phyloP scores from a whole-genome alignment of 1,140 invertebrate species.

The Drosophila bocqueti region DNA sequence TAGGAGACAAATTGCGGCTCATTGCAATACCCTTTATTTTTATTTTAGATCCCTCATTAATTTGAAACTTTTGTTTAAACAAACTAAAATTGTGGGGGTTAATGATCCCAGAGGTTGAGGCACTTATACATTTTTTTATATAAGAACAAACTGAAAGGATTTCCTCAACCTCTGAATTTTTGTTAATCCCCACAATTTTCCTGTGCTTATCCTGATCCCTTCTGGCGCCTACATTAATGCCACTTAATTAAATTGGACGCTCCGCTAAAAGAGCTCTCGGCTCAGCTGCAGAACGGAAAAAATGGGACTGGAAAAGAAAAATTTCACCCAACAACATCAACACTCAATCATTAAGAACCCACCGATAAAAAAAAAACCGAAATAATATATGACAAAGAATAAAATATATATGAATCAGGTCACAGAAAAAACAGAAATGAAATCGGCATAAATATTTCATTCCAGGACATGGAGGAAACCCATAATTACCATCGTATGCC shows the following conservation, averaged over 20 bases:
- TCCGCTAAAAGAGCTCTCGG: constrained; percentile 16
- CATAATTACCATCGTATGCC: constrained; percentile 61
- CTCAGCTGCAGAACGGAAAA: constrained; percentile 21
- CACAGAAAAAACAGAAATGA: constrained; percentile 8
- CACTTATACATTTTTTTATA: too few relatives aligned
- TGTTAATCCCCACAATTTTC: constrained; percentile 7
- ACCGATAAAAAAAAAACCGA: constrained; percentile 26
- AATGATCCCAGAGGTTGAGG: background rate
- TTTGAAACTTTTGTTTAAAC: too few relatives aligned
- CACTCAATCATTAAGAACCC: constrained; percentile 63
- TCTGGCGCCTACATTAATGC: constrained; percentile 41
- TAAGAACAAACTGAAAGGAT: background rate
- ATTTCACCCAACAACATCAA: constrained; percentile 49
- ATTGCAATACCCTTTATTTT: background rate
- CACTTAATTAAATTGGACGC: constrained; percentile 74
- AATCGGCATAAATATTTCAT: constrained; percentile 32
- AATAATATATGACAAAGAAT: constrained; percentile 18
- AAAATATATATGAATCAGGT: constrained; percentile 15
- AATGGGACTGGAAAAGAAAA: constrained; percentile 28
- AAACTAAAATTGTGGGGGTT: too few relatives aligned
- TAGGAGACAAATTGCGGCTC: background rate
- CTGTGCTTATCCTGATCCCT: constrained; percentile 27
- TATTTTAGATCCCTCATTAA: background rate
- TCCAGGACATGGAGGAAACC: constrained; percentile 20
- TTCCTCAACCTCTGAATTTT: background rate